Percentiles rank a stretch among this genome's conserved stretches.
phyloP scores from a whole-genome alignment of 1,140 invertebrate species.

The Drosophila ambigua region DNA sequence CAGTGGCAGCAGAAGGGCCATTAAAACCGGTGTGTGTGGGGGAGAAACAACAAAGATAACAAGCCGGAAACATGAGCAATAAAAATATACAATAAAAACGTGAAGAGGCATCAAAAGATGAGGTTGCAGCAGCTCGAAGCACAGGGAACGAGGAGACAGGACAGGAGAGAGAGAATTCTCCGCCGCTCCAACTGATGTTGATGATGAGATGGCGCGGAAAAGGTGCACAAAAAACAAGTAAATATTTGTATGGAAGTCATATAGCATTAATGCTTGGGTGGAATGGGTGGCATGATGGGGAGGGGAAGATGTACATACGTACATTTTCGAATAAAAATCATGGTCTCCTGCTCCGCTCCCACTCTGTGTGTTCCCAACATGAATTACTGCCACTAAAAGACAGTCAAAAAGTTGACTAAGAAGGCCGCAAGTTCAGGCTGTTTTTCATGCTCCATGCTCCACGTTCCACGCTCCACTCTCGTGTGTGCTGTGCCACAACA shows the following conservation, averaged over 20 bases:
- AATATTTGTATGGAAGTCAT: conserved; percentile 65
- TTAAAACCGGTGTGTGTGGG: conserved; percentile 45
- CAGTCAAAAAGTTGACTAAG: conserved; percentile 41
- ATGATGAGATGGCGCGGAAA: conserved; percentile 50
- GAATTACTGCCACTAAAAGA: conserved; percentile 34
- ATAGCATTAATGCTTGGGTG: neutral
- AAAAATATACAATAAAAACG: conserved; percentile 56
- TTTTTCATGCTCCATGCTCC: conserved; percentile 22
- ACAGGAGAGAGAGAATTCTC: no score
- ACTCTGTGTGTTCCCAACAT: neutral
- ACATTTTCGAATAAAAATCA: conserved; percentile 24
- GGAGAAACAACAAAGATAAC: conserved; percentile 67
- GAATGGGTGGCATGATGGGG: neutral
- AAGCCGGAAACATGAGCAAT: conserved; percentile 60
- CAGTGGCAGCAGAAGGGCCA: conserved; percentile 47
- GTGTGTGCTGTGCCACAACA: conserved; percentile 5
- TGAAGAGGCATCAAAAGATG: no score
- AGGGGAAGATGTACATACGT: neutral
- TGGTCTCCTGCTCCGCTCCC: neutral
- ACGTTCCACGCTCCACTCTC: conserved; percentile 1
- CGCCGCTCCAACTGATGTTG: conserved; percentile 20
- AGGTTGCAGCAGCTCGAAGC: no score
- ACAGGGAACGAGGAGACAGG: neutral
- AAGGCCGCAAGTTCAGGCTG: conserved; percentile 42
- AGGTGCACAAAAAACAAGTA: conserved; percentile 67